phyloP scores from a whole-genome alignment of 2,113 vertebrate species.

The Sterrhoptilus dennistouni region DNA sequence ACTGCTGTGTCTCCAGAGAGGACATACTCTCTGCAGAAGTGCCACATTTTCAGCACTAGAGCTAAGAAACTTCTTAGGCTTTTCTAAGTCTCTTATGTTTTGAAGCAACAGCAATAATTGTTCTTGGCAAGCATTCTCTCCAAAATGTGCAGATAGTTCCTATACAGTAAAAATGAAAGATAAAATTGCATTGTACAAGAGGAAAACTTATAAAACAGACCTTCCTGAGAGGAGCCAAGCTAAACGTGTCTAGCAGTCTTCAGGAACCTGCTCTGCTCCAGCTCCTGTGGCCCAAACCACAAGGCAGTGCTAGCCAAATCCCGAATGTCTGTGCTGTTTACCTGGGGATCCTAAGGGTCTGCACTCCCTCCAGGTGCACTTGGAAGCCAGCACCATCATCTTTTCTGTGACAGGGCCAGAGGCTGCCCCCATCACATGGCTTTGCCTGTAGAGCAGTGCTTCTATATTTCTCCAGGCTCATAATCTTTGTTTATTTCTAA shows the following conservation, averaged over 20 bases:
- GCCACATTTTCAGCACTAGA: constrained; percentile 33
- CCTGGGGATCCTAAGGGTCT: neutral
- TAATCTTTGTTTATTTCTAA: neutral
- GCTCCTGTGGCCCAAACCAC: neutral
- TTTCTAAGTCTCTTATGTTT: neutral
- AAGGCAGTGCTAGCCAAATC: neutral
- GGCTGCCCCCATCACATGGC: neutral
- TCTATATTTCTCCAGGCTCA: neutral
- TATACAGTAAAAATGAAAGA: neutral
- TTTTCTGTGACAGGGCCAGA: neutral
- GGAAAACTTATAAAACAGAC: constrained; percentile 28
- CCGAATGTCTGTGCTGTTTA: fast-evolving
- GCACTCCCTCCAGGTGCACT: neutral
- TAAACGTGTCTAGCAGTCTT: neutral
- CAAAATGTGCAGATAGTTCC: constrained; percentile 37
- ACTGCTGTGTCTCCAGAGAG: neutral
- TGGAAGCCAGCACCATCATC: neutral
- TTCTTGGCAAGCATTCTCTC: neutral
- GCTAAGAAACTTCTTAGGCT: neutral
- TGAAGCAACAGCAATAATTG: neutral
- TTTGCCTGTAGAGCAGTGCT: neutral
- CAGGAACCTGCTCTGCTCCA: neutral
- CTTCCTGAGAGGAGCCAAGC: neutral
- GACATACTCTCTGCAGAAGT: neutral
- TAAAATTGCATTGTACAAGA: neutral